phyloP scores from a whole-genome alignment of 2,113 vertebrate species.

The Oenanthe oenanthe region DNA sequence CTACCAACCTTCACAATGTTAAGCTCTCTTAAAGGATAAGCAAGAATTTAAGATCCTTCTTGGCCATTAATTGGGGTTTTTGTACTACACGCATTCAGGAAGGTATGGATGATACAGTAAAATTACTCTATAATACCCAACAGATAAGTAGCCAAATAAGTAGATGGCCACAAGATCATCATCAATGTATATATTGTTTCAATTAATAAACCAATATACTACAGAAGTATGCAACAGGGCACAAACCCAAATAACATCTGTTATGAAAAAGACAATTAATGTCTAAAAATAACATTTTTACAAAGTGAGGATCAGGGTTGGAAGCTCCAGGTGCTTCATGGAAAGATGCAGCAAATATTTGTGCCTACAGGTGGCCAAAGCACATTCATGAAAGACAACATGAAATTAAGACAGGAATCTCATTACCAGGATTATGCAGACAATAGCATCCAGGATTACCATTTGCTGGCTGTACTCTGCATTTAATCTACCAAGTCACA shows the following conservation, averaged over 20 bases:
- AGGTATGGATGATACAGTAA: background rate
- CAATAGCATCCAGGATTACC: constrained; percentile 1
- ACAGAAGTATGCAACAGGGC: background rate
- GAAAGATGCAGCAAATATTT: background rate
- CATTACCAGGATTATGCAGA: constrained; percentile 1
- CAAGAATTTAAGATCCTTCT: background rate
- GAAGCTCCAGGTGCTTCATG: background rate
- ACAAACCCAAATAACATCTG: background rate
- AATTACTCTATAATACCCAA: background rate
- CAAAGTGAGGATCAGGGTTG: background rate
- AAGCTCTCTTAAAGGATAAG: background rate
- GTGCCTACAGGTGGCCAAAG: background rate
- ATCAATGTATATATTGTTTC: background rate
- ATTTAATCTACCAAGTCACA: background rate
- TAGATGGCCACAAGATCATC: background rate
- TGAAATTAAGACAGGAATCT: background rate
- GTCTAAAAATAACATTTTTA: background rate
- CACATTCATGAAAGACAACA: background rate
- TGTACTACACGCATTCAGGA: background rate
- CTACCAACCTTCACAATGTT: background rate
- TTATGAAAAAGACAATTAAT: background rate
- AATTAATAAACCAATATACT: background rate
- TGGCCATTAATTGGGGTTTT: background rate
- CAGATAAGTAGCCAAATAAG: background rate
- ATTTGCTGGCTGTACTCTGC: background rate